Base-by-base conservation (phyloP, 2,797 vertebrate genomes). In the Acrossocheilus wenchowensis region DNA sequence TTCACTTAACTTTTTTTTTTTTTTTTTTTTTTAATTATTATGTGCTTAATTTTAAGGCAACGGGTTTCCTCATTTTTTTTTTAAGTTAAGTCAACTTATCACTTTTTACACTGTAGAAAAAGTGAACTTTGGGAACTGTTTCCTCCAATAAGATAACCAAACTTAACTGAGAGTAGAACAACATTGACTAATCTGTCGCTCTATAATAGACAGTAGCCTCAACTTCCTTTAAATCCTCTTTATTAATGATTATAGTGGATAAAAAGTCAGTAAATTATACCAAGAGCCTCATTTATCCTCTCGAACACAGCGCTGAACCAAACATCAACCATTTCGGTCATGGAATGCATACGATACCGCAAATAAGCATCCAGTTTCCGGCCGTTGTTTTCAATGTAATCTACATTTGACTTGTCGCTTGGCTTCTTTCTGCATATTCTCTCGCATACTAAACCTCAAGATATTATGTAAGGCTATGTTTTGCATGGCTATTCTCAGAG, bases 401-500 rank as follows among this genome's bases (percentile, higher is more conserved):
- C 26, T 84, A 81, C 90, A 91, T 90, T 93, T 91, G 92, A 90
- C 87, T 88, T 86, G 78, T 45, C 79, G 77, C 85, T 88, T 90
- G 87, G 85, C 88, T 73, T 50, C 3, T 83, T 64, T 48, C 66
- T 8, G 2, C 83, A 71, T 83, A 64, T 87, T 91, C 91, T 69
- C 86, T 68, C 14, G 39, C n/a, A 50, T 86, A 54, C 80, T 64
- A 84, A 87, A 89, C 87, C 86, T 71, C 85, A 83, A 83, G 34
- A 89, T 23, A 81, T 91, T 90, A 89, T 88, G 87, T 90, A 91
- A 88, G 91, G 87, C 36, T 34, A 48, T 81, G 60, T 54, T 14
- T 17, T 23, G 11, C 15, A 0, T 21, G 14, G 73, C 75, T 87
- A 30, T 90, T 87, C 34, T 5, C 50, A 48, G 81, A 52, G 48